These are phyloP conservation scores for Orthonychiurus folsomi DNA, from an alignment of 2,888 invertebrate species.

Conservation along the genomic window DNA sequence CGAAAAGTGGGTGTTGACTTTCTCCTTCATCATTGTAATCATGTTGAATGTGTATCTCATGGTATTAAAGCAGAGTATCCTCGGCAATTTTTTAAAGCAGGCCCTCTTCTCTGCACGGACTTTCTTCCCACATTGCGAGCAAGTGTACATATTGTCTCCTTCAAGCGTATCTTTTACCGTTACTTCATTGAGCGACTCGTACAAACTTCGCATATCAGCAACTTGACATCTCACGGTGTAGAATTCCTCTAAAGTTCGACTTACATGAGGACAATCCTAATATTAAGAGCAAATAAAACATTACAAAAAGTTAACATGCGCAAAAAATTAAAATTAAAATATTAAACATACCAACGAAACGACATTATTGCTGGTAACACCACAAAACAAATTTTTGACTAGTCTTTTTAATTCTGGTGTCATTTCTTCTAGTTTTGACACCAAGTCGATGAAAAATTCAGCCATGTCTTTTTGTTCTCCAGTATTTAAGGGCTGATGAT, in stretches of 20 bases:
- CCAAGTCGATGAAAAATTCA: slow-evolving; percentile 92
- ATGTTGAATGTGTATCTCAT: slow-evolving; percentile 97
- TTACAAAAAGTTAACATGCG: background rate
- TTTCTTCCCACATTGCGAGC: slow-evolving; percentile 89
- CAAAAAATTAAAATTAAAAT: slow-evolving; percentile 8
- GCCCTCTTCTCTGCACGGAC: slow-evolving; percentile 90
- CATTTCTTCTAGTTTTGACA: slow-evolving; percentile 93
- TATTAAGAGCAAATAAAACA: slow-evolving; percentile 7
- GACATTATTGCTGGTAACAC: slow-evolving; percentile 88
- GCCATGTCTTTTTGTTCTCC: slow-evolving; percentile 98
- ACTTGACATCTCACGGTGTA: slow-evolving; percentile 94
- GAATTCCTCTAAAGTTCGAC: slow-evolving; percentile 87
- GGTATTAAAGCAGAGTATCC: slow-evolving; percentile 89
- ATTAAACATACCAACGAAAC: slow-evolving; percentile 66
- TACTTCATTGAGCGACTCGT: slow-evolving; percentile 91
- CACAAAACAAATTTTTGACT: slow-evolving; percentile 85
- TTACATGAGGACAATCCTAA: slow-evolving; percentile 87
- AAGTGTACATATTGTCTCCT: slow-evolving; percentile 96
- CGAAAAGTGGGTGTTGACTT: slow-evolving; percentile 93
- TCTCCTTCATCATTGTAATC: slow-evolving; percentile 94
- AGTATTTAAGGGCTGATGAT: slow-evolving; percentile 88
- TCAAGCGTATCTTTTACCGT: slow-evolving; percentile 93
- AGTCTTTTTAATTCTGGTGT: slow-evolving; percentile 70
- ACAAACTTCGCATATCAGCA: slow-evolving; percentile 89
- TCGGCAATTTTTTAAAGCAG: slow-evolving; percentile 86